Conservation (phyloP, 2,113 vertebrate species). For the Pteronura brasiliensis region DNA sequence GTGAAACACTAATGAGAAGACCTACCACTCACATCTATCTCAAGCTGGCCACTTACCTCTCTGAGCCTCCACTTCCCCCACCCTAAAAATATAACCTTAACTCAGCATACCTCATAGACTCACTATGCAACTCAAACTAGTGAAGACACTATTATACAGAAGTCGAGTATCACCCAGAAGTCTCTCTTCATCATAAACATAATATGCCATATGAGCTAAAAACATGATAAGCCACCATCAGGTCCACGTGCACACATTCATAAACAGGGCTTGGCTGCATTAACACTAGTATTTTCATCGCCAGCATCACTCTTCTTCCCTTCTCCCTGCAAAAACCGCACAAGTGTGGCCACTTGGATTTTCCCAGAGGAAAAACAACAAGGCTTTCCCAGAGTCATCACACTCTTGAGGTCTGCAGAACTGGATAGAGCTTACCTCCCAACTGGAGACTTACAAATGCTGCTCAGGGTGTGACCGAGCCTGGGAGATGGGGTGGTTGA, state of each 20-base stretch:
- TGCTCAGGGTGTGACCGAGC: neutral
- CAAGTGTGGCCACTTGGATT: neutral
- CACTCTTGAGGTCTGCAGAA: neutral
- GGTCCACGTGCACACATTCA: too few relatives aligned
- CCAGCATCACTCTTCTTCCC: neutral
- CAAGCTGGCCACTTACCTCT: neutral
- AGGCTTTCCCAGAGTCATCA: neutral
- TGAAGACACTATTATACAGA: neutral
- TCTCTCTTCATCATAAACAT: neutral
- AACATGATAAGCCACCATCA: neutral
- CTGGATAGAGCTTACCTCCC: neutral
- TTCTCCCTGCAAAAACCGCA: neutral
- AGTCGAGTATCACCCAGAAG: neutral
- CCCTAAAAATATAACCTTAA: neutral
- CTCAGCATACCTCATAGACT: neutral
- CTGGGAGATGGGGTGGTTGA: neutral
- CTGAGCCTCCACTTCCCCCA: neutral
- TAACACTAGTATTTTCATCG: neutral
- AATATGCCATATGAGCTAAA: fast-evolving
- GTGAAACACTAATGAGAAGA: neutral
- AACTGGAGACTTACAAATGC: neutral
- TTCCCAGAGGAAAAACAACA: neutral
- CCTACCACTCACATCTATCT: neutral
- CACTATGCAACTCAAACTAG: neutral
- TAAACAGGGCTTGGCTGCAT: neutral